Evolutionary conservation across 2,888 invertebrate species (phyloP).

Genomic region (Dicranocentrus wangi): DNA sequence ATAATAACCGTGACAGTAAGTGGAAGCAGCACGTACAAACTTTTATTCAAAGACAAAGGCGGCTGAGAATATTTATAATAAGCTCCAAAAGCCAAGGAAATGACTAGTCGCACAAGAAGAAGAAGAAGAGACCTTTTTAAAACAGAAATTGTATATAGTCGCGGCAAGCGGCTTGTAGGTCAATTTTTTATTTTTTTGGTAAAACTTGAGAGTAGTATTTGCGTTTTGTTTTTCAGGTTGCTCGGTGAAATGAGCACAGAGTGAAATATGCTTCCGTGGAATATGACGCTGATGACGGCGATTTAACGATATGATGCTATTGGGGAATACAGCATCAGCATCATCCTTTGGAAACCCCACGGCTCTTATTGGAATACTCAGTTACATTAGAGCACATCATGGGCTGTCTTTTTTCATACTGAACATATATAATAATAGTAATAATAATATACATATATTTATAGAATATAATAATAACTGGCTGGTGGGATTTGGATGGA

Average conservation of each 20-base stretch:
- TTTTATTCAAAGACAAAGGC: constrained; percentile 5
- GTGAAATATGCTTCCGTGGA: constrained; percentile 41
- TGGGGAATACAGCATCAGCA: constrained; percentile 7
- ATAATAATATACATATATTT: neutral
- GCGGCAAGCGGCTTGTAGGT: constrained; percentile 5
- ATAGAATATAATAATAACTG: constrained; percentile 9
- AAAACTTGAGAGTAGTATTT: constrained; percentile 5
- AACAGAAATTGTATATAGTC: too few relatives aligned
- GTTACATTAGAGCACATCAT: too few relatives aligned
- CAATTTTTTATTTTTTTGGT: constrained; percentile 26
- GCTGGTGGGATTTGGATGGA: neutral
- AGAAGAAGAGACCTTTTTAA: too few relatives aligned
- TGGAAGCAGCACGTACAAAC: constrained; percentile 2
- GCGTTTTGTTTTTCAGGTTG: constrained; percentile 38
- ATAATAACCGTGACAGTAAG: constrained; percentile 11
- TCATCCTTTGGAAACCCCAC: constrained; percentile 26
- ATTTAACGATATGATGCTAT: constrained; percentile 37
- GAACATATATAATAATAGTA: constrained; percentile 21
- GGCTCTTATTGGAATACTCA: too few relatives aligned
- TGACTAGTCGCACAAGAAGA: too few relatives aligned
- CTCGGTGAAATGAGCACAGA: constrained; percentile 32
- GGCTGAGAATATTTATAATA: constrained; percentile 4
- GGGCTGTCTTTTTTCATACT: neutral
- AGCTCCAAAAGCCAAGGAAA: neutral
- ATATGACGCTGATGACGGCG: constrained; percentile 28